Conservation (phyloP, 2,888 invertebrate species). For the Drosophila borborema region DNA sequence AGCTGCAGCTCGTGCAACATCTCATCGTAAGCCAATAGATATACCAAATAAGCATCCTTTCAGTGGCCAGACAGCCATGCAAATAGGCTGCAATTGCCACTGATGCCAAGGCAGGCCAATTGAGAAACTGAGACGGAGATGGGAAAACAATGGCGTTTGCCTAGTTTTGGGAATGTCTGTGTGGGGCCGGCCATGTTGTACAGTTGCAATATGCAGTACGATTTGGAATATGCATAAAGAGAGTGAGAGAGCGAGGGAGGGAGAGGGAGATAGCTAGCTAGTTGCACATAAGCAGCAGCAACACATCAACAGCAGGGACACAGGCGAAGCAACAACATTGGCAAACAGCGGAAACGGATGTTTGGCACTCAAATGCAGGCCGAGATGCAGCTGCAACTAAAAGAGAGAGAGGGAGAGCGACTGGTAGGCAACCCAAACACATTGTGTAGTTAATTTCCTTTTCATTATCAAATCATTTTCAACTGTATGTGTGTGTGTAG, state of each 20-base stretch:
- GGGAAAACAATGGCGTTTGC: slow-evolving; percentile 50
- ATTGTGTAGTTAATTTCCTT: slow-evolving; percentile 67
- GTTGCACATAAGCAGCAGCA: slow-evolving; percentile 24
- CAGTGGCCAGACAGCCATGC: slow-evolving; percentile 53
- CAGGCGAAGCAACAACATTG: slow-evolving; percentile 41
- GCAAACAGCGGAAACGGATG: slow-evolving; percentile 66
- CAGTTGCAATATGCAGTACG: slow-evolving; percentile 54
- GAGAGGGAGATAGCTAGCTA: neutral
- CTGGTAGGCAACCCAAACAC: slow-evolving; percentile 3
- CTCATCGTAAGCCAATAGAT: slow-evolving; percentile 38
- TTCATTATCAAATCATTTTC: slow-evolving; percentile 72
- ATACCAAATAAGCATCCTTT: slow-evolving; percentile 48
- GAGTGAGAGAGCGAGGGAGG: slow-evolving; percentile 1
- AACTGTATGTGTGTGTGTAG: slow-evolving; percentile 43
- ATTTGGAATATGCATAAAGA: slow-evolving; percentile 61
- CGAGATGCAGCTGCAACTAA: slow-evolving; percentile 43
- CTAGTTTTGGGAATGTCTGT: slow-evolving; percentile 44
- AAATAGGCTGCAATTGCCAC: slow-evolving; percentile 46
- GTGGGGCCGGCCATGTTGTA: slow-evolving; percentile 15
- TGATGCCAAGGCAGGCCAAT: slow-evolving; percentile 15
- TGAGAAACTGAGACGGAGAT: slow-evolving; percentile 21
- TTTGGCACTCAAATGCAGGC: slow-evolving; percentile 71
- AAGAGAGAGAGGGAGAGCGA: neutral
- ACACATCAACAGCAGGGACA: slow-evolving; percentile 44
- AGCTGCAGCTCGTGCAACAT: neutral